Evolutionary conservation across 2,888 invertebrate genomes (phyloP).

Genomic region (Drosophila paranaensis): DNA sequence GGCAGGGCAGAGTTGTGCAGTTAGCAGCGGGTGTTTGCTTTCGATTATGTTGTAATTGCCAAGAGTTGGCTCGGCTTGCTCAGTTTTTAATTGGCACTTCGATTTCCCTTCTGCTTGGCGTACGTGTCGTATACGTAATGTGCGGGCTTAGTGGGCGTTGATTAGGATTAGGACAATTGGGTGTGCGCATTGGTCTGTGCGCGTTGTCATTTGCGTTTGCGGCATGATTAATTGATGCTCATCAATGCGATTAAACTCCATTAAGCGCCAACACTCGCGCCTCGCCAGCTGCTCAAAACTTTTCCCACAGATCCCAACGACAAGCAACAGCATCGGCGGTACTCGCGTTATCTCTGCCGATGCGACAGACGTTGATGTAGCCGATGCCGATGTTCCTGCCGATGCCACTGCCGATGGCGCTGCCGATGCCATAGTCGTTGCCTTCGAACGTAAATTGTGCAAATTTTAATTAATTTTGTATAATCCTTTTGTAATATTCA

Average conservation of each 20-base stretch:
- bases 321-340: slow-evolving; percentile 23
- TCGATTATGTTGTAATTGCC: slow-evolving; percentile 61
- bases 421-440: slow-evolving; percentile 1
- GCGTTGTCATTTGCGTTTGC: slow-evolving; percentile 60
- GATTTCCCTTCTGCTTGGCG: slow-evolving; percentile 42
- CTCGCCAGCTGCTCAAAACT: slow-evolving; percentile 51
- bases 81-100: slow-evolving; percentile 76
- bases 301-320: slow-evolving; percentile 54
- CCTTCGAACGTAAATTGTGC: slow-evolving; percentile 56
- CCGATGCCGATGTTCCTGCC: slow-evolving; percentile 1
- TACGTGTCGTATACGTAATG: slow-evolving; percentile 77
- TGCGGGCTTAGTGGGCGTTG: slow-evolving; percentile 60
- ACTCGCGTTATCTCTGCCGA: slow-evolving; percentile 15
- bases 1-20: neutral
- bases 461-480: slow-evolving; percentile 77
- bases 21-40: slow-evolving; percentile 28
- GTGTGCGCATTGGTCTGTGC: slow-evolving; percentile 36
- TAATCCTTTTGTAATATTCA: slow-evolving; percentile 79
- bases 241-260: slow-evolving; percentile 78
- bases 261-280: slow-evolving; percentile 72
- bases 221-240: slow-evolving; percentile 79
- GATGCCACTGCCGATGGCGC: slow-evolving; percentile 3
- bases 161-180: slow-evolving; percentile 61
- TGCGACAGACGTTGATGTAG: neutral
- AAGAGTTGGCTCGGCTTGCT: slow-evolving; percentile 32